A percentile compares a stretch with the other conserved stretches of the same genome.
Evolutionary conservation across 2,113 vertebrate species (phyloP).

Genomic region (Odontesthes bonariensis): DNA sequence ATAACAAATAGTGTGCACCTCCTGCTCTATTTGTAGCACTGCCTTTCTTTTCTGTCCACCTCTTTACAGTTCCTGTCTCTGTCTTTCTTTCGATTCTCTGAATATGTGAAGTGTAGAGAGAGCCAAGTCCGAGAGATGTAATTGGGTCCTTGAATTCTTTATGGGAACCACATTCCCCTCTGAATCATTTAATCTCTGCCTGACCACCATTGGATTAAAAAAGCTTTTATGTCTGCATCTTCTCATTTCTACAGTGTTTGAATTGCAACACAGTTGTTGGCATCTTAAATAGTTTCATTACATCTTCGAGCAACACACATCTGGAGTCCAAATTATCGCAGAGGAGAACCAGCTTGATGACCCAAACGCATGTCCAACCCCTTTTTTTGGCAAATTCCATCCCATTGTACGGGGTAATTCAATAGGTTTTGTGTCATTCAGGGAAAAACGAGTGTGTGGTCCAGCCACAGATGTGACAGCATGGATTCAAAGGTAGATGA

Average conservation of each 20-base stretch:
- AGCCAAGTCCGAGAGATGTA: conserved; percentile 55
- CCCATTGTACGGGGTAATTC: neutral
- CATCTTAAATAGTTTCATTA: conserved; percentile 22
- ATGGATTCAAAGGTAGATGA: conserved; percentile 7
- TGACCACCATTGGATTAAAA: conserved; percentile 25
- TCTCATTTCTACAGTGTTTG: conserved; percentile 38
- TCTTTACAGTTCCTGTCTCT: neutral
- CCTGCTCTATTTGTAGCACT: conserved; percentile 5
- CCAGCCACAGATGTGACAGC: neutral
- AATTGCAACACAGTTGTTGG: conserved; percentile 22
- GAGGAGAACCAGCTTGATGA: conserved; percentile 22
- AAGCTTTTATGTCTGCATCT: conserved; percentile 24
- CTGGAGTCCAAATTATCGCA: conserved; percentile 30
- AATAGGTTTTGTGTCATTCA: neutral
- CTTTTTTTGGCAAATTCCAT: neutral
- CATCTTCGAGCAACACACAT: conserved; percentile 21
- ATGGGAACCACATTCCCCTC: conserved; percentile 52
- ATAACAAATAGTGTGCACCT: conserved; percentile 21
- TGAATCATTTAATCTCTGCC: conserved; percentile 44
- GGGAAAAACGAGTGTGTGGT: neutral
- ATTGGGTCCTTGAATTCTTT: conserved; percentile 72
- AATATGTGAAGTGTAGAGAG: conserved; percentile 50
- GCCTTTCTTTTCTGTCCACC: conserved; percentile 10
- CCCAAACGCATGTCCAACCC: conserved; percentile 19
- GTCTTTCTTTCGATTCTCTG: conserved; percentile 12